Evolutionary conservation across 2,888 invertebrate genomes (phyloP).

Genomic region (Dromius quadrimaculatus): DNA sequence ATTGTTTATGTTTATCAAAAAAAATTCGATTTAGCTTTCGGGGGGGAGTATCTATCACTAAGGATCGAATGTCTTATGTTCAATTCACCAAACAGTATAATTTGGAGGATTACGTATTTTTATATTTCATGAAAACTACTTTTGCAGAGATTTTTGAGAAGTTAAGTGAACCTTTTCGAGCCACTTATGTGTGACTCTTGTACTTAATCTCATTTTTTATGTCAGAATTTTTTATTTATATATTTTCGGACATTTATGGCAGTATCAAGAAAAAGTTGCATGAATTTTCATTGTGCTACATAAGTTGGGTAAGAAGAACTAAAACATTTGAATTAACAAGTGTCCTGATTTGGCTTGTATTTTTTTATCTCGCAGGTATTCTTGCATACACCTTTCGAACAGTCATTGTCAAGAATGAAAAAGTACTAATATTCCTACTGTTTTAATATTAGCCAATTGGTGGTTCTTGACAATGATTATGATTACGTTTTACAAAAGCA

Average conservation of each 20-base stretch:
- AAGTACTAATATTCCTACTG: background rate
- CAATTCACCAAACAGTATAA: conserved; percentile 51
- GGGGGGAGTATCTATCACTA: conserved; percentile 46
- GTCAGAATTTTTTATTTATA: conserved; percentile 12
- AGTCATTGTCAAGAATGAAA: background rate
- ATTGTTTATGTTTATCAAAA: conserved; percentile 26
- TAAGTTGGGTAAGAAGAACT: conserved; percentile 41
- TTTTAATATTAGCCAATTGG: conserved; percentile 44
- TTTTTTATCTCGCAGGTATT: conserved; percentile 20
- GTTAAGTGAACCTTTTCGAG: conserved; percentile 53
- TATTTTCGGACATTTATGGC: background rate
- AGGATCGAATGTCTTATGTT: conserved; percentile 38
- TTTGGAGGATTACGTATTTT: conserved; percentile 53
- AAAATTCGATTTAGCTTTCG: conserved; percentile 34
- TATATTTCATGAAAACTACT: conserved; percentile 47
- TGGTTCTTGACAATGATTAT: conserved; percentile 49
- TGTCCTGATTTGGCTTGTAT: background rate
- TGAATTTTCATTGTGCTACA: background rate
- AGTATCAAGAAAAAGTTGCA: background rate
- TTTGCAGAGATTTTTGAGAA: conserved; percentile 49
- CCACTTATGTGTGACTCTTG: conserved; percentile 19
- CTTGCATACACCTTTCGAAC: conserved; percentile 40
- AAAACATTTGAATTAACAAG: background rate
- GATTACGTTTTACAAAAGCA: conserved; percentile 53
- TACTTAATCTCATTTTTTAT: conserved; percentile 20